These are phyloP conservation scores for Euphysa ruthae DNA, from an alignment of 30 jellyfish, hydroid and myxozoan genomes.

Conservation along the genomic window DNA sequence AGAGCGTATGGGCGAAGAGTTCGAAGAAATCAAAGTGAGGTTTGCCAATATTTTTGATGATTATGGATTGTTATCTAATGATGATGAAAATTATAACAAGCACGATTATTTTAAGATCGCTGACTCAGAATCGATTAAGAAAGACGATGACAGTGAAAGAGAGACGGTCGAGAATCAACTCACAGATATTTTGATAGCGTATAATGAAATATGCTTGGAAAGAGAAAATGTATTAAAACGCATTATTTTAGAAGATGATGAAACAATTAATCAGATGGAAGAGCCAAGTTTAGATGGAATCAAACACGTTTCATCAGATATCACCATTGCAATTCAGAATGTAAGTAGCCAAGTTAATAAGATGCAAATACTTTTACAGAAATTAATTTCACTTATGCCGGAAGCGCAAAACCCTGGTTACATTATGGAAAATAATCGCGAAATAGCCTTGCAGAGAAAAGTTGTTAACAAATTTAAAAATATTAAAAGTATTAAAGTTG, in stretches of 20 bases:
- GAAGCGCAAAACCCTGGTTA: background rate
- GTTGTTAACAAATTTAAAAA: slow-evolving; percentile 48
- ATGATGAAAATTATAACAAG: background rate
- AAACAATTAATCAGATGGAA: background rate
- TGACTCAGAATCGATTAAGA: slow-evolving; percentile 1
- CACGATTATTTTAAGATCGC: background rate
- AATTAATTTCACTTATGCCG: background rate
- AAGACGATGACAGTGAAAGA: too few species aligned
- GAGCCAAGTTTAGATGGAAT: background rate
- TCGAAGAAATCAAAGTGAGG: slow-evolving; percentile 29
- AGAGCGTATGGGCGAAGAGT: slow-evolving; percentile 34
- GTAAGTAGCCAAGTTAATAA: background rate
- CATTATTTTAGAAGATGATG: background rate
- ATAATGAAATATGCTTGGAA: background rate
- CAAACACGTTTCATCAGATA: slow-evolving; percentile 26
- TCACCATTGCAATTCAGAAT: slow-evolving; percentile 1
- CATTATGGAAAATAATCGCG: background rate
- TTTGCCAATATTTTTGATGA: slow-evolving; percentile 10
- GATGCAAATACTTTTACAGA: slow-evolving; percentile 1
- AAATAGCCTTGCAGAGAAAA: slow-evolving; percentile 19
- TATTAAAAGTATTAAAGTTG: background rate
- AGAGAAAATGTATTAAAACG: slow-evolving; percentile 2
- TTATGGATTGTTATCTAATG: background rate
- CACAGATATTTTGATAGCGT: background rate
- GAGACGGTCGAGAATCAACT: background rate